Base-by-base conservation (phyloP, 2,797 vertebrate genomes). In the Moxostoma hubbsi region DNA sequence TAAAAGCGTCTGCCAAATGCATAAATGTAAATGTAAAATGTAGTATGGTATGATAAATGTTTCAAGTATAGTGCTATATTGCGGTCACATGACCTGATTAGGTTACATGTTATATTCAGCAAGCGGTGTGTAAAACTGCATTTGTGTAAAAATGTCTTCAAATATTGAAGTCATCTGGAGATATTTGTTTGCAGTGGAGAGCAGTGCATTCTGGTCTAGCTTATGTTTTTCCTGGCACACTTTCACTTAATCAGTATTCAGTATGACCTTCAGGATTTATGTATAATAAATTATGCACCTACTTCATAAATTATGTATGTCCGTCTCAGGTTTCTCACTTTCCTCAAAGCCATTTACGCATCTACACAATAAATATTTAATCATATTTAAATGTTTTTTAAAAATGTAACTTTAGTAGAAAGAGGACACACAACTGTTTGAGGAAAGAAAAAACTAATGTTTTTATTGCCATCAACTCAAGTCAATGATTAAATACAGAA, bases 261-360 rank as follows among this genome's bases (percentile, higher is more conserved):
- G 62, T 15, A 75, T 55, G 47, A 36, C 7, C 11, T 67, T 49
- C 2, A 9, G 47, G n/a, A 72, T 47, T 58, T 47, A 54, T 54
- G 18, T n/a, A 54, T 69, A 24, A 61, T 62, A 62, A 43, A 13
- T 62, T 6, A 43, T 43, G 59, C 59, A 43, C 5, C 5, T 12
- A 62, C 11, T 62, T 64, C 36, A 16, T 54, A 55, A 54, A 59
- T 59, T 43, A 77, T 77, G 54, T 64, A 68, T 50, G 45, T 4
- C 12, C 51, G 47, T 16, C 75, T 77, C 64, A 59, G 7, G 67
- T 77, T 63, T 46, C 12, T 16, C 5, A 6, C 5, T 53, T 62
- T 62, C 15, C 11, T 13, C 36, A 11, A 49, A 5, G 5, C 24
- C 15, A 57, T 9, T 11, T 57, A 24, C 24, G 13, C 4, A 7